A percentile compares a stretch with the other conserved stretches of the same genome.
phyloP scores from a whole-genome alignment of 2,797 vertebrate genomes.

The Knipowitschia caucasica region DNA sequence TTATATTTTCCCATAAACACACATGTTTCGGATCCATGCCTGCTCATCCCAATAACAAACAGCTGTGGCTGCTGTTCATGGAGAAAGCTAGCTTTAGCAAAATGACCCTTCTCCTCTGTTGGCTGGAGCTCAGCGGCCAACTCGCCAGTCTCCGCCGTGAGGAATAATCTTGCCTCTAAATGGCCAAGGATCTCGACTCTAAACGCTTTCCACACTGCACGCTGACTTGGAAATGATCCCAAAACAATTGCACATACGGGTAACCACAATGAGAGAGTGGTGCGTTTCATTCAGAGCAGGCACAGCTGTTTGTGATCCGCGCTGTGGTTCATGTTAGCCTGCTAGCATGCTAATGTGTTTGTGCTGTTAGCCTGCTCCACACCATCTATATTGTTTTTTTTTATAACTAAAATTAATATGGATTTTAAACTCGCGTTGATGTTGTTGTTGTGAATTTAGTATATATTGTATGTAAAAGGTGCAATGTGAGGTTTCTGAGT shows the following conservation, averaged over 20 bases:
- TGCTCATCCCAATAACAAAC: constrained; percentile 27
- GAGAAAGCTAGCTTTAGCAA: constrained; percentile 70
- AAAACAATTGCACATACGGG: constrained; percentile 9
- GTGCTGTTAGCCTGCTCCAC: constrained; percentile 24
- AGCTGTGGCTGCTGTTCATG: constrained; percentile 43
- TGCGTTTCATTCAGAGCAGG: constrained; percentile 43
- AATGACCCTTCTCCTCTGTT: constrained; percentile 72
- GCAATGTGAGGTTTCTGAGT: not conserved
- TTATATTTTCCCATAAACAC: constrained; percentile 41
- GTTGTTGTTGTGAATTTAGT: not conserved
- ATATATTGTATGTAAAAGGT: not conserved
- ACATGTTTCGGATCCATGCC: constrained; percentile 20
- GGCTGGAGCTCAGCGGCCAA: constrained; percentile 69
- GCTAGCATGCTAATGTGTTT: constrained; percentile 52
- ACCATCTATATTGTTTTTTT: constrained; percentile 21
- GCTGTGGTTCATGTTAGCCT: constrained; percentile 41
- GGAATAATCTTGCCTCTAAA: constrained; percentile 40
- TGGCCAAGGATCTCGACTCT: constrained; percentile 28
- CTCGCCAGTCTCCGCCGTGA: constrained; percentile 52
- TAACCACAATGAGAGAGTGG: not conserved
- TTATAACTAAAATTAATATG: not conserved
- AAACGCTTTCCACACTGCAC: constrained; percentile 7
- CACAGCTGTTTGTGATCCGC: constrained; percentile 17
- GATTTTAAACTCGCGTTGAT: not conserved
- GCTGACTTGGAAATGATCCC: not conserved